Base-by-base conservation (phyloP, 2,888 invertebrate species). In the Stenoptilia bipunctidactyla region DNA sequence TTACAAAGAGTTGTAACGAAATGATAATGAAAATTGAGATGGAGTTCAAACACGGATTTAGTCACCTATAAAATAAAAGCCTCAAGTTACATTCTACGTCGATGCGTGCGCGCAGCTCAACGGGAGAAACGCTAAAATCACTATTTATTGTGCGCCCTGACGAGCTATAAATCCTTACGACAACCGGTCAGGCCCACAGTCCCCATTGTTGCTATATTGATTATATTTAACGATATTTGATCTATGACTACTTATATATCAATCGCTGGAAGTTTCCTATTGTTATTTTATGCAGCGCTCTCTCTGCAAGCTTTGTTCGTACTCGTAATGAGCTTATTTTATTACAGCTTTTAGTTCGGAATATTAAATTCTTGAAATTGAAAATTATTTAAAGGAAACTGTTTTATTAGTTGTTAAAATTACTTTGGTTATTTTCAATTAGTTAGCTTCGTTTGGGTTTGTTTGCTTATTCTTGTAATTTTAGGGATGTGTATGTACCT, bases 121-220 rank as follows among this genome's bases (percentile, higher is more conserved):
- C 9, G n/a, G 52, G 58, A 64, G 69, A 70, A 71, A 76, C 70
- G 73, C 61, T 76, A 77, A 80, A 80, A 76, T 79, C 76, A 74
- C 69, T 70, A 80, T 82, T 79, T 82, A 82, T 82, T 77, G 75
- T 82, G 66, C 61, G 12, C 67, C 61, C 66, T 77, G 82, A 82
- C 75, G 79, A 75, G 68, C 68, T 59, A 74, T 82, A 80, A 82
- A 80, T 82, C 70, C 52, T 45, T 40, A 46, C 49, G 66, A 66
- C 66, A 65, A 62, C 58, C 55, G 58, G 55, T 57, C n/a, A 12
- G 30, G n/a, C 6, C 30, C 30, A n/a, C n/a, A 8, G n/a, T 30
- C 2, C 3, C n/a, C 30, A 30, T 30, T 8, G 4, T 30, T 4
- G n/a, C 8, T 20, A 20, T 20, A 20, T 8, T 20, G 3, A 20